Conservation (phyloP, 2,888 invertebrate genomes). For the Stegophylla sp. region DNA sequence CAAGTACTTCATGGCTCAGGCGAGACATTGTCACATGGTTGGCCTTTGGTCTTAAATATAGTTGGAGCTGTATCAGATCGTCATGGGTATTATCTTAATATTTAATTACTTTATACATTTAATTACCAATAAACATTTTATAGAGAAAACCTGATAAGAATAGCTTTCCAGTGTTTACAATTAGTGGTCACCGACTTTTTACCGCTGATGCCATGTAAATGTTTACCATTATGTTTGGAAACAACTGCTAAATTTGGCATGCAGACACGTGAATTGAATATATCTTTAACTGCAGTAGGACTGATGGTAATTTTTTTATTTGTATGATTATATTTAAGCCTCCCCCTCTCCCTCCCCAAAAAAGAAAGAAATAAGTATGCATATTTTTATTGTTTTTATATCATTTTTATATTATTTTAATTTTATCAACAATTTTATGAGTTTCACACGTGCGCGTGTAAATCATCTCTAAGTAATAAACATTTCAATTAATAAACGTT, state of each 20-base stretch:
- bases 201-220: conserved; percentile 88
- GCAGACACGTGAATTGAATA: conserved; percentile 95
- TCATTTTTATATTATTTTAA: no score
- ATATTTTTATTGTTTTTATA: no score
- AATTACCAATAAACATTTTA: conserved; percentile 3
- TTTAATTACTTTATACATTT: not conserved
- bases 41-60: conserved; percentile 92
- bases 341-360: no score
- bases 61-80: conserved; percentile 94
- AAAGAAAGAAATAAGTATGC: no score
- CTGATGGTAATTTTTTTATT: conserved; percentile 74
- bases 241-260: conserved; percentile 95
- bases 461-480: no score
- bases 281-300: conserved; percentile 95
- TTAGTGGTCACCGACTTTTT: conserved; percentile 93
- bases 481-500: no score
- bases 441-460: no score
- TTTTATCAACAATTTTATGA: no score
- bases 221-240: conserved; percentile 87
- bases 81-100: conserved; percentile 73
- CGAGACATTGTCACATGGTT: conserved; percentile 89
- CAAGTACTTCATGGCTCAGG: conserved; percentile 92
- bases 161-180: conserved; percentile 95
- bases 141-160: conserved; percentile 87
- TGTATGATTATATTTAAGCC: no score